phyloP scores from a whole-genome alignment of 1,140 invertebrate species.

The Callitettix versicolor region DNA sequence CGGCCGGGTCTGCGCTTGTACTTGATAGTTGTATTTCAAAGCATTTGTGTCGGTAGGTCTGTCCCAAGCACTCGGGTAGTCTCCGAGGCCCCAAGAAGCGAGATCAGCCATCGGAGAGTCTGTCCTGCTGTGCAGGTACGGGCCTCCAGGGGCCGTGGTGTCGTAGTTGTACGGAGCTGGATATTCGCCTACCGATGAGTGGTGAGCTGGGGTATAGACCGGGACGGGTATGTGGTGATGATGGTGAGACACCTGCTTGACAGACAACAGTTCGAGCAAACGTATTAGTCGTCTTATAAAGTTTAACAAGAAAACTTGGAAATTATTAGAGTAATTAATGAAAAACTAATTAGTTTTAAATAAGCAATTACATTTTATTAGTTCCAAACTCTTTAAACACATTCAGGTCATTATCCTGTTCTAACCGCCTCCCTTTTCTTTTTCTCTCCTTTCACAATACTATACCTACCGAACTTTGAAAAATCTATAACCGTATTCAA shows the following conservation, averaged over 20 bases:
- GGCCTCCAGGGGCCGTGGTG: slow-evolving; percentile 32
- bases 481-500: too few species aligned
- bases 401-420: too few species aligned
- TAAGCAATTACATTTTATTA: too few species aligned
- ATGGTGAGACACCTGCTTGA: slow-evolving; percentile 39
- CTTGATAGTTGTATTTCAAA: neutral
- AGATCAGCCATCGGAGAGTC: slow-evolving; percentile 20
- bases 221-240: slow-evolving; percentile 43
- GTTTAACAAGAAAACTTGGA: too few species aligned
- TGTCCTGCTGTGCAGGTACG: slow-evolving; percentile 22
- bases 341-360: too few species aligned
- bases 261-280: neutral
- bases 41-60: neutral
- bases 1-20: neutral
- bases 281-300: too few species aligned
- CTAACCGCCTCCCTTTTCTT: too few species aligned
- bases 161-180: slow-evolving; percentile 30
- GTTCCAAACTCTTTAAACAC: too few species aligned
- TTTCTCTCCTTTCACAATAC: too few species aligned
- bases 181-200: slow-evolving; percentile 14
- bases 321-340: too few species aligned
- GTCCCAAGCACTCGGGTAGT: slow-evolving; percentile 14
- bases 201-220: slow-evolving; percentile 32
- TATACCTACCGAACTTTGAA: too few species aligned
- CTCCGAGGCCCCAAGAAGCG: slow-evolving; percentile 25